These are phyloP conservation scores for Parauchenoglanis punctatus DNA, from an alignment of 2,797 vertebrate species.

Conservation along the genomic window DNA sequence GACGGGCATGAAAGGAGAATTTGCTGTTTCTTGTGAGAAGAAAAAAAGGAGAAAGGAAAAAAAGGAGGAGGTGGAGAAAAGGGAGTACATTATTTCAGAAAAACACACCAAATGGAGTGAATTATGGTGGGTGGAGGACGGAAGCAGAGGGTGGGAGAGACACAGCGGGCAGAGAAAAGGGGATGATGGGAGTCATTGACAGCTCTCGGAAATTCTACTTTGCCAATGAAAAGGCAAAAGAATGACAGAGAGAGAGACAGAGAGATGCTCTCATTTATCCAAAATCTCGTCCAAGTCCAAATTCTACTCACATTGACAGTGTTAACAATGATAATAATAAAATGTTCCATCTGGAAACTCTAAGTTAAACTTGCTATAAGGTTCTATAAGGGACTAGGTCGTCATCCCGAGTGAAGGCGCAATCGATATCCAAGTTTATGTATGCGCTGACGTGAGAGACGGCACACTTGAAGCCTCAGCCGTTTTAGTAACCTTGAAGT, in stretches of 20 bases:
- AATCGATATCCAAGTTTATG: background rate
- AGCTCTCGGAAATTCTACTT: background rate
- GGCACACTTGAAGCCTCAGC: background rate
- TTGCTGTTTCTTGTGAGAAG: slow-evolving; percentile 17
- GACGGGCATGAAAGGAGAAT: slow-evolving; percentile 1
- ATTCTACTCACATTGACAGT: background rate
- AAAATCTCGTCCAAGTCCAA: background rate
- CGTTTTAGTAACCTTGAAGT: no score
- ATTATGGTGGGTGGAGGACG: slow-evolving; percentile 29
- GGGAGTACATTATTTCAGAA: slow-evolving; percentile 37
- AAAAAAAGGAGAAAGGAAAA: background rate
- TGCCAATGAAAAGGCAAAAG: background rate
- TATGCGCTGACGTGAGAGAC: background rate
- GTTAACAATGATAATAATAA: background rate
- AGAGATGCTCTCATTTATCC: background rate
- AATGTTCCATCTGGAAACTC: background rate
- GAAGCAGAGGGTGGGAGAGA: background rate
- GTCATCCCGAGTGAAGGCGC: background rate
- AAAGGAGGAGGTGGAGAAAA: slow-evolving; percentile 57
- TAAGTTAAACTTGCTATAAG: background rate
- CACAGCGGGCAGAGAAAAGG: no score
- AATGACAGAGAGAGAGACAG: background rate
- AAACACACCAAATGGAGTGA: slow-evolving; percentile 42
- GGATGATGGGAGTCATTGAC: background rate
- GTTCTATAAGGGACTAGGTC: background rate